Conservation (phyloP, 2,797 vertebrate species). For the Bradypus variegatus region DNA sequence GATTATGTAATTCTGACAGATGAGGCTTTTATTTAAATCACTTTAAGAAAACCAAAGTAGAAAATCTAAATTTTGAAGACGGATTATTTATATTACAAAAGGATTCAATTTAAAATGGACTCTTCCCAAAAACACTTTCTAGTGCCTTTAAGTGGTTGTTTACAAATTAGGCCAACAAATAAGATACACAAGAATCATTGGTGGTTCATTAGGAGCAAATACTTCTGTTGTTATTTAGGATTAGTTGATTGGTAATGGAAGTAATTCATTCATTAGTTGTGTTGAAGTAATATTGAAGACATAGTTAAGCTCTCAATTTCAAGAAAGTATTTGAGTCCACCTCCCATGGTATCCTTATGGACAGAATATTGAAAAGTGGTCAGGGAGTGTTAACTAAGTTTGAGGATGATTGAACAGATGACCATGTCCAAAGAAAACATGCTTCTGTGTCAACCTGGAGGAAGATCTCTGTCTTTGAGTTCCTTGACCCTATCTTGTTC, state of each 20-base stretch:
- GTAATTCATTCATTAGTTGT: not conserved
- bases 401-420: not conserved
- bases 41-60: not conserved
- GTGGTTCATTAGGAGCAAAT: not conserved
- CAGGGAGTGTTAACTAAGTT: not conserved
- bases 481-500: not conserved
- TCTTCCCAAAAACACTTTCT: not conserved
- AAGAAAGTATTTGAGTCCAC: not conserved
- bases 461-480: not conserved
- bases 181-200: not conserved
- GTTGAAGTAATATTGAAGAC: not conserved
- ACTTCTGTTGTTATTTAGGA: not conserved
- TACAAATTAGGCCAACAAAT: not conserved
- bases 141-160: not conserved
- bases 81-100: not conserved
- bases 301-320: not conserved
- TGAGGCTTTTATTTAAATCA: not conserved
- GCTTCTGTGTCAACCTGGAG: not conserved
- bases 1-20: not conserved
- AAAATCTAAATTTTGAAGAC: not conserved
- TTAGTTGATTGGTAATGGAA: not conserved
- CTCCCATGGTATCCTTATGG: not conserved
- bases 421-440: not conserved
- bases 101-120: not conserved
- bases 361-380: not conserved